Percentiles rank a stretch among this genome's conserved stretches.
Evolutionary conservation across 2,797 vertebrate species (phyloP).

Genomic region (Pantherophis alleghaniensis): DNA sequence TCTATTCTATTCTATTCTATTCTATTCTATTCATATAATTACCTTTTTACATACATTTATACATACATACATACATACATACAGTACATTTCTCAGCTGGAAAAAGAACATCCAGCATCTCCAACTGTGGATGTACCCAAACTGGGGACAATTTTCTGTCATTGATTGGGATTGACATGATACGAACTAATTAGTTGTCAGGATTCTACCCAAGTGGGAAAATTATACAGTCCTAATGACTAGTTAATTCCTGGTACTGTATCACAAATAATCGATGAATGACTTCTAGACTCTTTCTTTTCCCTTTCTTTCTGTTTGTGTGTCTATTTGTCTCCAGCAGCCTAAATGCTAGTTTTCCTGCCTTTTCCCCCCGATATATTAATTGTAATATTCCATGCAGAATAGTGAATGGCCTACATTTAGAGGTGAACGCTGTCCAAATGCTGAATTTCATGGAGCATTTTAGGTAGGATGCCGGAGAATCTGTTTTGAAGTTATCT

Average conservation of each 20-base stretch:
- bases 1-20: too few relatives aligned
- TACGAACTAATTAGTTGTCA: constrained; percentile 7
- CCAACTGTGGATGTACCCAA: constrained; percentile 7
- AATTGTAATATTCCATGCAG: not conserved
- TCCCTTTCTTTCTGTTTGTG: not conserved
- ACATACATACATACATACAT: too few relatives aligned
- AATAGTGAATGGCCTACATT: not conserved
- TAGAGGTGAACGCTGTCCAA: not conserved
- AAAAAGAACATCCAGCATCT: not conserved
- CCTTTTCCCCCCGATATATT: not conserved
- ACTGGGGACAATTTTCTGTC: not conserved
- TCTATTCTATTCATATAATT: too few relatives aligned
- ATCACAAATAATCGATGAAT: constrained; percentile 10
- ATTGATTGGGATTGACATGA: constrained; percentile 10
- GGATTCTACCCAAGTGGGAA: not conserved
- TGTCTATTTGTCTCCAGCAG: not conserved
- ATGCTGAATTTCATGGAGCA: not conserved
- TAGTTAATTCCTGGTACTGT: not conserved
- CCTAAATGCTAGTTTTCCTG: not conserved
- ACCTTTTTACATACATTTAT: too few relatives aligned
- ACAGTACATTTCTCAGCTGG: not conserved
- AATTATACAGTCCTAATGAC: not conserved
- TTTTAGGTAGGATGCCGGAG: not conserved
- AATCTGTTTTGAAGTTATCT: not conserved
- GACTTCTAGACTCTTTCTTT: not conserved